A percentile compares a stretch with the other conserved stretches of the same genome.
Evolutionary conservation across 2,888 invertebrate genomes (phyloP).

Genomic region (Megamerina dolium): DNA sequence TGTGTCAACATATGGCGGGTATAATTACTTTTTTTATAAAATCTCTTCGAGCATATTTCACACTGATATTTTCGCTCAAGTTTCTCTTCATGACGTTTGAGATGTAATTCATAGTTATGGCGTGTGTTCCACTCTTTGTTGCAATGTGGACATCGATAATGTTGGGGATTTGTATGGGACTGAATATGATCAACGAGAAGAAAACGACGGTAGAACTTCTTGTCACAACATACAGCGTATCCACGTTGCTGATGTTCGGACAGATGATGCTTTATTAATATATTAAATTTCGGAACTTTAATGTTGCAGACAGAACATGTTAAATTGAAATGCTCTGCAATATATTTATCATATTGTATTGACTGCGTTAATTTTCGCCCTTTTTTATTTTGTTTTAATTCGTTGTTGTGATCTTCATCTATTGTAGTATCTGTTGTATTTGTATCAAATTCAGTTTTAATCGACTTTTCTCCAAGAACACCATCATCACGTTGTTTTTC

Average conservation of each 20-base stretch:
- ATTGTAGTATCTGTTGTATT: no score
- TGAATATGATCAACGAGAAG: constrained; percentile 42
- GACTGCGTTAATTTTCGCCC: no score
- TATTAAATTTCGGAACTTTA: constrained; percentile 9
- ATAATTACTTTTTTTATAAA: constrained; percentile 30
- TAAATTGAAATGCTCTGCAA: constrained; percentile 17
- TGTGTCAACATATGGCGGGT: constrained; percentile 39
- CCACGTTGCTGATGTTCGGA: constrained; percentile 30
- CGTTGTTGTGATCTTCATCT: no score
- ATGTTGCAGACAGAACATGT: constrained; percentile 15
- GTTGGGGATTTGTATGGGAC: constrained; percentile 40
- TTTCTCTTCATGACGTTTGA: constrained; percentile 32
- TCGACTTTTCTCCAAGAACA: no score
- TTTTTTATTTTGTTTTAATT: no score
- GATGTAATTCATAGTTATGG: constrained; percentile 34
- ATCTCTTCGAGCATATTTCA: constrained; percentile 39
- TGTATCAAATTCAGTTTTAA: no score
- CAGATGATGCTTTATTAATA: constrained; percentile 15
- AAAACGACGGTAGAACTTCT: constrained; percentile 38
- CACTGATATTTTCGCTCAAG: constrained; percentile 35
- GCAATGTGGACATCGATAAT: constrained; percentile 40
- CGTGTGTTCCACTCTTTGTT: constrained; percentile 34
- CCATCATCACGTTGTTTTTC: constrained; percentile 3
- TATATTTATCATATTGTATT: constrained; percentile 17
- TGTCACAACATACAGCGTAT: constrained; percentile 40